Percentiles rank a stretch among this genome's conserved stretches.
Conservation (phyloP, 1,140 invertebrate species). For the Pentalonia nigronervosa region DNA sequence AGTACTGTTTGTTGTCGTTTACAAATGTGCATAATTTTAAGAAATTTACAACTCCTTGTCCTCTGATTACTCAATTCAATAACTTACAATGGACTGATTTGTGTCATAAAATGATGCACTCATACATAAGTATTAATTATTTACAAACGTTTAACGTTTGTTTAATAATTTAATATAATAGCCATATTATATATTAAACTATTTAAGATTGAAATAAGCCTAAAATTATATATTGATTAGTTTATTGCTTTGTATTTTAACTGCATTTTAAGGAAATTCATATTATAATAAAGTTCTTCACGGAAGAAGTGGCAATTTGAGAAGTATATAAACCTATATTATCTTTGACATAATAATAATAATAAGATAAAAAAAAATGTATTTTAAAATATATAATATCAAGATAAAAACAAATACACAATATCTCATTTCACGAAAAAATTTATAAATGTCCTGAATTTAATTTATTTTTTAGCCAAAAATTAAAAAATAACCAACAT, state of each 20-base stretch:
- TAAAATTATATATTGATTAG: neutral
- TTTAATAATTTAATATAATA: neutral
- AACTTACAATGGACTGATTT: neutral
- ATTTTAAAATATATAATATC: neutral
- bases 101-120: neutral
- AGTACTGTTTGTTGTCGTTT: neutral
- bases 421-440: neutral
- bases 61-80: slow-evolving; percentile 34
- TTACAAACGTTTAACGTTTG: neutral
- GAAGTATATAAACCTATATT: neutral
- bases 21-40: neutral
- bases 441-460: neutral
- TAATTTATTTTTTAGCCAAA: neutral
- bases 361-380: too few relatives aligned
- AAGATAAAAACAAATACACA: neutral
- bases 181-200: neutral
- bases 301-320: too few relatives aligned
- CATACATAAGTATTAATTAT: neutral
- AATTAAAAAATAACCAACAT: neutral
- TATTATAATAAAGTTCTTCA: neutral
- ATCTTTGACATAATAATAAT: too few relatives aligned
- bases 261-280: neutral
- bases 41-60: neutral
- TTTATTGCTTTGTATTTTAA: too few relatives aligned
- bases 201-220: neutral